A percentile compares a stretch with the other conserved stretches of the same genome.
phyloP scores from a whole-genome alignment of 2,797 vertebrate genomes.

The Picus viridis region DNA sequence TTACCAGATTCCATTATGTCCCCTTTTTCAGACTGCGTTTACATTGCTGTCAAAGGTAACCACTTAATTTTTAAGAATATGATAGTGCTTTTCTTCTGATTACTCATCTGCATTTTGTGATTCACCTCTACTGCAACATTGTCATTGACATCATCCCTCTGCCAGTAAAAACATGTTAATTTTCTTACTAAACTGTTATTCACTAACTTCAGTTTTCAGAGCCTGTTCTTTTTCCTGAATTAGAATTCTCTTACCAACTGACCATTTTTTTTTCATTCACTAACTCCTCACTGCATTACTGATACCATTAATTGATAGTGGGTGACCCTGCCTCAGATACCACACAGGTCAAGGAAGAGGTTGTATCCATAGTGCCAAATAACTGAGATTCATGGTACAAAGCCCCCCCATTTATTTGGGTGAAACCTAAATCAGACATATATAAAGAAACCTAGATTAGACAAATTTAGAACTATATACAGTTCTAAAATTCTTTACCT shows the following conservation, averaged over 20 bases:
- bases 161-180: slow-evolving; percentile 66
- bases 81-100: slow-evolving; percentile 15
- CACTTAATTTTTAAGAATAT: not conserved
- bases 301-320: not conserved
- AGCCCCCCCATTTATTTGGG: not conserved
- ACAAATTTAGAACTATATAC: not conserved
- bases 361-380: not conserved
- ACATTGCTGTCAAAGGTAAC: slow-evolving; percentile 21
- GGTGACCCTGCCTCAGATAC: not conserved
- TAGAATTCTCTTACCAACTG: not conserved
- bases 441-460: not conserved
- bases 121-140: slow-evolving; percentile 57
- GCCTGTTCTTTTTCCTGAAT: not conserved
- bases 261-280: not conserved
- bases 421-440: not conserved
- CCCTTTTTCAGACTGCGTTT: not conserved
- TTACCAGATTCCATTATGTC: not conserved
- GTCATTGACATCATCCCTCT: slow-evolving; percentile 61
- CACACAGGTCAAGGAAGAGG: not conserved
- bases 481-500: not conserved
- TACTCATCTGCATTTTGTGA: slow-evolving; percentile 68
- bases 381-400: not conserved
- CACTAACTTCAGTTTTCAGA: slow-evolving; percentile 1
- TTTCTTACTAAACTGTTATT: slow-evolving; percentile 21
- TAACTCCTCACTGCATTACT: not conserved